Percentiles rank a stretch among this genome's conserved stretches.
These are phyloP conservation scores for Mylabris phalerata DNA, from an alignment of 1,140 invertebrate species.

Conservation along the genomic window DNA sequence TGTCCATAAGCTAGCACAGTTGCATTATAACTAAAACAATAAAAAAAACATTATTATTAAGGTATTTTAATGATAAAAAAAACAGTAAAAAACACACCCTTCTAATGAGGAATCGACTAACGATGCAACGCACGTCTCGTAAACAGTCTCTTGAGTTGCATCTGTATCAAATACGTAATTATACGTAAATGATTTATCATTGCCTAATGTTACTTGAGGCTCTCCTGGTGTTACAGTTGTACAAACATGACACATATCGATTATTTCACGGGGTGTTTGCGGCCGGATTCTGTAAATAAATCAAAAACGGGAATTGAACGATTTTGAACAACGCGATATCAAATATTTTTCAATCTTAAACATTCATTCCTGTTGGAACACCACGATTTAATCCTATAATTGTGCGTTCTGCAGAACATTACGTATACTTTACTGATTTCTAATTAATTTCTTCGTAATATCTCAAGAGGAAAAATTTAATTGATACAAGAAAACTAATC, in stretches of 20 bases:
- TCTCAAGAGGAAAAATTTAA: too few relatives aligned
- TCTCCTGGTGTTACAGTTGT: constrained; percentile 80
- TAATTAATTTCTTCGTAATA: too few relatives aligned
- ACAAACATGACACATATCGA: constrained; percentile 92
- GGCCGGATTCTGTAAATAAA: constrained; percentile 76
- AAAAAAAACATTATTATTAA: background rate
- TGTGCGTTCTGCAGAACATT: too few relatives aligned
- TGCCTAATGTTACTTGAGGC: constrained; percentile 86
- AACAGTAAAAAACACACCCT: constrained; percentile 44
- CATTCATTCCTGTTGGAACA: too few relatives aligned
- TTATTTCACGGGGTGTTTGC: constrained; percentile 83
- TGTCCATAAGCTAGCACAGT: constrained; percentile 96
- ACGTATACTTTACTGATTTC: too few relatives aligned
- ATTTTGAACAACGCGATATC: background rate
- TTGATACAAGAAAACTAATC: too few relatives aligned
- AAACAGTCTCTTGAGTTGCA: constrained; percentile 66
- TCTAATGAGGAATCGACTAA: constrained; percentile 84
- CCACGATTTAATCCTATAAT: too few relatives aligned
- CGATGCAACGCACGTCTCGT: constrained; percentile 75
- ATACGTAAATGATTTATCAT: constrained; percentile 94
- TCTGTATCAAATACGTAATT: constrained; percentile 88
- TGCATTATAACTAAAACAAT: constrained; percentile 68
- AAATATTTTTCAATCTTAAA: background rate
- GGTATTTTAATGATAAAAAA: background rate
- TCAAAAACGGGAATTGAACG: too few relatives aligned